Conservation (phyloP, 2,797 vertebrate species). For the Urosaurus nigricauda region DNA sequence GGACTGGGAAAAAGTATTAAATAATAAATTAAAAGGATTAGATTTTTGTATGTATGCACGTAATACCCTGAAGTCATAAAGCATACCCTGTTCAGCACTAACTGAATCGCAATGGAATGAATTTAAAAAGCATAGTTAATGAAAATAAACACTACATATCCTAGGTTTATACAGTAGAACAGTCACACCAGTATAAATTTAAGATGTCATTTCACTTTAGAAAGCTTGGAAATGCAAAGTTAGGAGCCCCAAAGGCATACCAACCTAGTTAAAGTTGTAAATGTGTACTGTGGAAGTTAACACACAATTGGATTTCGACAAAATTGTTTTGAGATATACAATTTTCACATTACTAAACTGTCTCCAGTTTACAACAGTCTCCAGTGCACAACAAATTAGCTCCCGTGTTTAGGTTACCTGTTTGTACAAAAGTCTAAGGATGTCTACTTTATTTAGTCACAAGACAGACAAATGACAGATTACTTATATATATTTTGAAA, state of each 20-base stretch:
- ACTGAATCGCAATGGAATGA: neutral
- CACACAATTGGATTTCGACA: neutral
- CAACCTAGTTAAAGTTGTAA: neutral
- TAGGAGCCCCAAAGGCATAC: conserved; percentile 4
- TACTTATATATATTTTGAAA: neutral
- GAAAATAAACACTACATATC: conserved; percentile 12
- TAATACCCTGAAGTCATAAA: conserved; percentile 39
- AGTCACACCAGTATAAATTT: neutral
- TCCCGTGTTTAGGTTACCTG: neutral
- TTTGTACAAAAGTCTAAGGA: neutral
- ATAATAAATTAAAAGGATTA: conserved; percentile 41
- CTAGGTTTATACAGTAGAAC: conserved; percentile 30
- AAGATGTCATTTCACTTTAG: neutral
- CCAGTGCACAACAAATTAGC: neutral
- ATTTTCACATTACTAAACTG: conserved; percentile 15
- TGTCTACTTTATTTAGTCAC: neutral
- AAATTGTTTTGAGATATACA: neutral
- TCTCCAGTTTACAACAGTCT: no score
- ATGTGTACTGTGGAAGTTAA: neutral
- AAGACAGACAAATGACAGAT: neutral
- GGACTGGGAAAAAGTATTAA: neutral
- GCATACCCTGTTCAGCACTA: conserved; percentile 34
- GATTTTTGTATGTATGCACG: conserved; percentile 33
- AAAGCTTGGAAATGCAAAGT: conserved; percentile 14
- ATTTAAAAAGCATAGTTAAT: neutral